Percentiles rank a stretch among this genome's conserved stretches.
Evolutionary conservation across 2,113 vertebrate species (phyloP).

Genomic region (Nanger granti): DNA sequence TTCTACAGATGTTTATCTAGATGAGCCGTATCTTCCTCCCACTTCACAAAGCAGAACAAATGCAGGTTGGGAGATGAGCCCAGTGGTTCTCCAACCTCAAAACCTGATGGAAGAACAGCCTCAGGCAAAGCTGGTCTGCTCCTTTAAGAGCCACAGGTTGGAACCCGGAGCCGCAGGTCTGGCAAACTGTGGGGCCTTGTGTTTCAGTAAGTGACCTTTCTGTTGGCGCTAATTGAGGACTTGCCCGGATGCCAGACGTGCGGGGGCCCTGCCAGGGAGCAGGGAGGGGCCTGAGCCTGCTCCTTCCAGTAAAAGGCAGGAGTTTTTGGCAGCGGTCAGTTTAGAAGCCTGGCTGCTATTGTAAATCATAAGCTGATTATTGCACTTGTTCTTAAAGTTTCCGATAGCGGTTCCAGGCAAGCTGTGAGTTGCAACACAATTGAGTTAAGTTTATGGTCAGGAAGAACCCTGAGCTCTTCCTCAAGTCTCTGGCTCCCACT

Average conservation of each 20-base stretch:
- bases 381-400: slow-evolving; percentile 43
- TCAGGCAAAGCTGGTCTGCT: background rate
- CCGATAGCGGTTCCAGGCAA: background rate
- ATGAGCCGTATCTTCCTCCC: background rate
- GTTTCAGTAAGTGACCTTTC: slow-evolving; percentile 50
- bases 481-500: background rate
- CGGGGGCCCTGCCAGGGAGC: background rate
- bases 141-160: slow-evolving; percentile 30
- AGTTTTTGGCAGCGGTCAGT: background rate
- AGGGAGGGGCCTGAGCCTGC: background rate
- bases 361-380: slow-evolving; percentile 2
- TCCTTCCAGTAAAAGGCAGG: slow-evolving; percentile 60
- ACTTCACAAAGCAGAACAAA: background rate
- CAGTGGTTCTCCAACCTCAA: background rate
- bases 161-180: background rate
- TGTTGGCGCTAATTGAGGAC: slow-evolving; percentile 28
- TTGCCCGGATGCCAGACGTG: background rate
- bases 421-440: background rate
- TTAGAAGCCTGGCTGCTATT: background rate
- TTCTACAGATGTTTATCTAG: background rate
- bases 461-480: background rate
- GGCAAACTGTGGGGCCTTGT: background rate
- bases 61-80: background rate
- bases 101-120: accelerated
- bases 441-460: background rate